These are phyloP conservation scores for Actenoides lindsayi DNA, from an alignment of 2,113 vertebrate genomes.

Conservation along the genomic window DNA sequence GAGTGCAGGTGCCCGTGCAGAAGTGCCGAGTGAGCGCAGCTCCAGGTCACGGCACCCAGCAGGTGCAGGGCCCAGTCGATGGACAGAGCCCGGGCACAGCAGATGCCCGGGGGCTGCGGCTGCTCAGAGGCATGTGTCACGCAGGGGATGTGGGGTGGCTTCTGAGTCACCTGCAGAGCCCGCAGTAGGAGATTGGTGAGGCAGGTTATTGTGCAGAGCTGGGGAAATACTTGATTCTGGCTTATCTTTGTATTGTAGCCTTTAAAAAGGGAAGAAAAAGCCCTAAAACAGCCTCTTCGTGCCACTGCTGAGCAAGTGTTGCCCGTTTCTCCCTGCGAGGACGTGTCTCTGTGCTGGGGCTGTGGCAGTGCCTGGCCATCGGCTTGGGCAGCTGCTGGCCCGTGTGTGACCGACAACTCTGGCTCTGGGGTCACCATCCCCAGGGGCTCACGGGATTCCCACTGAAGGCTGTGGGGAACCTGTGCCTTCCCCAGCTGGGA, in stretches of 20 bases:
- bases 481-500: neutral
- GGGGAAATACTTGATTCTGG: neutral
- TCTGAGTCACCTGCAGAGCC: neutral
- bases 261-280: neutral
- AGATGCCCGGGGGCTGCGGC: neutral
- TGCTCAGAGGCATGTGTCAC: too few relatives aligned
- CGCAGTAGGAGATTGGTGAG: neutral
- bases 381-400: fast-evolving
- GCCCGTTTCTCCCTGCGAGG: fast-evolving
- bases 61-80: fast-evolving
- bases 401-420: neutral
- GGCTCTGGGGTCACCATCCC: neutral
- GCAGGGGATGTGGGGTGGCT: neutral
- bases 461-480: neutral
- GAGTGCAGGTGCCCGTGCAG: fast-evolving
- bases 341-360: neutral
- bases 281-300: neutral
- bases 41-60: neutral
- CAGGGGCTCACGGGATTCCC: neutral
- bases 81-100: neutral
- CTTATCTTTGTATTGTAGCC: neutral
- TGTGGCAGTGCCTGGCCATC: neutral
- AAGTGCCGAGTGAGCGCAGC: too few relatives aligned
- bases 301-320: neutral
- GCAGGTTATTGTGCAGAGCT: neutral